Conservation (phyloP, 2,888 invertebrate genomes). For the Agrotis ipsilon region DNA sequence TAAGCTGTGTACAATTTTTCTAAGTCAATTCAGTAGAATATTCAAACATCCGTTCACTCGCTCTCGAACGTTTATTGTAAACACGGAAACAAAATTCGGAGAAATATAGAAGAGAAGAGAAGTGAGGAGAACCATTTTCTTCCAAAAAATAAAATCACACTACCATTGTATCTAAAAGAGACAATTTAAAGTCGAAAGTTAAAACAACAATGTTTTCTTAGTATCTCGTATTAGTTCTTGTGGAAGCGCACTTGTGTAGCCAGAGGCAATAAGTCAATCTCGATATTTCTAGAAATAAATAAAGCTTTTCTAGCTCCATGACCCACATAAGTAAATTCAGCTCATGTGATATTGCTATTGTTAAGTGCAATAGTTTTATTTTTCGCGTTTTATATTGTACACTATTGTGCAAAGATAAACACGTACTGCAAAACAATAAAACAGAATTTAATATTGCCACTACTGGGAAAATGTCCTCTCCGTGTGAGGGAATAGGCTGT, state of each 20-base stretch:
- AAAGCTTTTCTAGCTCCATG: constrained; percentile 10
- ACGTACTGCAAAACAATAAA: no score
- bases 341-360: not conserved
- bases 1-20: not conserved
- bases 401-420: no score
- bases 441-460: no score
- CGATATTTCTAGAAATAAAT: constrained; percentile 2
- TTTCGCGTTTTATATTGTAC: no score
- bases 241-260: not conserved
- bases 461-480: no score
- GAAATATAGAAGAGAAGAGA: no score
- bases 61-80: no score
- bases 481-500: no score
- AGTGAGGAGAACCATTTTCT: no score
- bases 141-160: no score
- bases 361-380: no score
- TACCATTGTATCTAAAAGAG: not conserved
- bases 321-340: not conserved
- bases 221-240: not conserved
- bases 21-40: constrained; percentile 1
- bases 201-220: not conserved
- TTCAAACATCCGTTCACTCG: not conserved
- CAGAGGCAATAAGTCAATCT: constrained; percentile 16
- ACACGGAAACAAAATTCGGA: no score
- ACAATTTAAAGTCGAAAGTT: not conserved